phyloP scores from a whole-genome alignment of 2,113 vertebrate species.

The Eulacestoma nigropectus region DNA sequence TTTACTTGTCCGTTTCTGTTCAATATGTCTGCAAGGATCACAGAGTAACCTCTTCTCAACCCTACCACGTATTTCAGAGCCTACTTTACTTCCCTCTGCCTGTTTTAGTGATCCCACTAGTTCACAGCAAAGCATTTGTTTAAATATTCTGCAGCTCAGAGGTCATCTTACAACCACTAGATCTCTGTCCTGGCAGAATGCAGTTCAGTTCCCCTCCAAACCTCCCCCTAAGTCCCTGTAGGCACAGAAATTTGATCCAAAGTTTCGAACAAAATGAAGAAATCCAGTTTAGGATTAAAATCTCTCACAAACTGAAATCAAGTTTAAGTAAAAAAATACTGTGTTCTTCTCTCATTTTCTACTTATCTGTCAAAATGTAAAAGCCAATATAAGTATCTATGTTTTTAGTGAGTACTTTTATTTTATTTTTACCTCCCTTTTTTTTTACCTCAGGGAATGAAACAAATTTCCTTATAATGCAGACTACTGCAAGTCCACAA shows the following conservation, averaged over 20 bases:
- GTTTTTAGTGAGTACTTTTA: neutral
- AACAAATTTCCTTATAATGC: neutral
- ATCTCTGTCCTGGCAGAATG: neutral
- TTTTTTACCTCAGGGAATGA: neutral
- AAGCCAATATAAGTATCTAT: neutral
- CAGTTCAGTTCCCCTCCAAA: neutral
- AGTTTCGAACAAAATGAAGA: neutral
- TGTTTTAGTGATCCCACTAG: neutral
- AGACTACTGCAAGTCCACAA: neutral
- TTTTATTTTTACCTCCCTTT: neutral
- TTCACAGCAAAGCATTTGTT: neutral
- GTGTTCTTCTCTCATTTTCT: neutral
- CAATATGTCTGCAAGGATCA: neutral
- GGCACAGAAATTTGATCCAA: neutral
- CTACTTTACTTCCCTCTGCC: neutral
- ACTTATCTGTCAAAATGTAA: neutral
- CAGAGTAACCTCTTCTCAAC: neutral
- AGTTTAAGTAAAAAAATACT: neutral
- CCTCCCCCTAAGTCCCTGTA: neutral
- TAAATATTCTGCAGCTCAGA: neutral
- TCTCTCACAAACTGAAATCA: neutral
- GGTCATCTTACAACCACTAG: neutral
- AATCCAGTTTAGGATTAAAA: neutral
- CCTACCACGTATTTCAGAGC: neutral
- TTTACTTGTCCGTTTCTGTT: neutral